Evolutionary conservation across 2,888 invertebrate genomes (phyloP).

Genomic region (Latrodectus elegans): DNA sequence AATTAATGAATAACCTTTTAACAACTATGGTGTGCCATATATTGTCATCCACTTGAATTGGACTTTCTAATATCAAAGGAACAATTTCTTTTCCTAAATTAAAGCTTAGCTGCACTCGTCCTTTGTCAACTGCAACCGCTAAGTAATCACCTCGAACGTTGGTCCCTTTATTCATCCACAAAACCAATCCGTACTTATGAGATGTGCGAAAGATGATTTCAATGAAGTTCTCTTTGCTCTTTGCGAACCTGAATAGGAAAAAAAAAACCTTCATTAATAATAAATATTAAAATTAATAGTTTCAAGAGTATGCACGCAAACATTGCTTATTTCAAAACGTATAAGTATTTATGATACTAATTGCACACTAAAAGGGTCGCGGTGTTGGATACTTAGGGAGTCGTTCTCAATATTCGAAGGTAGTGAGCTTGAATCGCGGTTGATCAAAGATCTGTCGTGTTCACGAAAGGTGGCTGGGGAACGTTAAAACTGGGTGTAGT

Average conservation of each 20-base stretch:
- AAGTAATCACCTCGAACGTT: constrained; percentile 83
- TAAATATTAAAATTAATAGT: too few relatives aligned
- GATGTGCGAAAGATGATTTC: constrained; percentile 83
- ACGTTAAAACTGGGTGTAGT: too few relatives aligned
- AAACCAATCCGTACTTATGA: constrained; percentile 81
- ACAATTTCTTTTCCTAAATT: constrained; percentile 80
- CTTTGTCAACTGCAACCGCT: constrained; percentile 83
- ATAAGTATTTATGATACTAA: too few relatives aligned
- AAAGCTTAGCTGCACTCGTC: constrained; percentile 83
- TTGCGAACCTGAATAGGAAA: constrained; percentile 78
- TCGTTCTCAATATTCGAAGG: too few relatives aligned
- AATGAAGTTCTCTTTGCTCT: constrained; percentile 83
- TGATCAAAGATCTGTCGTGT: too few relatives aligned
- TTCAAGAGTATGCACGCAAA: too few relatives aligned
- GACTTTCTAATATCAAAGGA: constrained; percentile 76
- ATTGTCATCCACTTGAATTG: constrained; percentile 82
- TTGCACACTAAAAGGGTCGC: too few relatives aligned
- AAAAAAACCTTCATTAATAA: too few relatives aligned
- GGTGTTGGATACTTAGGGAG: too few relatives aligned
- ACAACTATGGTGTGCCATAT: constrained; percentile 85
- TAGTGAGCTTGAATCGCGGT: too few relatives aligned
- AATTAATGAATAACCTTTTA: constrained; percentile 75
- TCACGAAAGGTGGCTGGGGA: too few relatives aligned
- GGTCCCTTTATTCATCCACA: constrained; percentile 84
- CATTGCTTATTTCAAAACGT: too few relatives aligned